Evolutionary conservation across 2,113 vertebrate genomes (phyloP), one percentile per base, ranked within the genome.

Genomic region (Mesembrinibis cayennensis): DNA sequence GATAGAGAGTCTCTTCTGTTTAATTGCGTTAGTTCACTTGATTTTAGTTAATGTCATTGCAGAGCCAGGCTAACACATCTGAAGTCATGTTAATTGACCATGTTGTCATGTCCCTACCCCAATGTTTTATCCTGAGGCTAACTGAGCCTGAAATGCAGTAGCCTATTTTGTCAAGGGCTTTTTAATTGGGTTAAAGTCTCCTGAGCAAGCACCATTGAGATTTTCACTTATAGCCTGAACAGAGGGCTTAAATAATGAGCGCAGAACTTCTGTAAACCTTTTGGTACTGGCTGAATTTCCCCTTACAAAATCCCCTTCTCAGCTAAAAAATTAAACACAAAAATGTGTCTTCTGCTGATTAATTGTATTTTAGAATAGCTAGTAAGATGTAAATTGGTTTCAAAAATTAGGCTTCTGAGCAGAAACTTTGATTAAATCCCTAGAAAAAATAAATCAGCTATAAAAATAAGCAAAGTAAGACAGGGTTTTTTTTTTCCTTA

Each of bases 401-500:
- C 77, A 93, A 95, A 97, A 97, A 97, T 96, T 93, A 96, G 93
- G 44, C 36, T 95, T 82, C 88, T 87, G 27, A 66, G 30, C 25
- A 53, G 42, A 58, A 94, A 86, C 52, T 97, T 95, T 97, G 94
- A 97, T 98, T 98, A 97, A 97, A 96, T 65, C 47, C 69, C 74
- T 56, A 27, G 59, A 95, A 97, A 58, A 23, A 95, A 95, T 95
- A 93, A 92, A 97, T 97, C 77, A 95, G 16, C 69, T 40, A 80
- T 36, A 71, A 81, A 89, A 94, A 69, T 50, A 87, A 72, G 30
- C 8, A 95, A 84, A 95, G 26, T 17, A 67, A 44, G 42, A 22
- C 3, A 92, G 16, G 11, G 14, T 11, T 22, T 38, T 83, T 92
- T 73, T 79, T 83, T 19, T 26, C 36, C 29, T 82, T 86, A 94